A percentile compares a stretch with the other conserved stretches of the same genome.
phyloP scores from a whole-genome alignment of 2,797 vertebrate species.

The Mareca penelope region DNA sequence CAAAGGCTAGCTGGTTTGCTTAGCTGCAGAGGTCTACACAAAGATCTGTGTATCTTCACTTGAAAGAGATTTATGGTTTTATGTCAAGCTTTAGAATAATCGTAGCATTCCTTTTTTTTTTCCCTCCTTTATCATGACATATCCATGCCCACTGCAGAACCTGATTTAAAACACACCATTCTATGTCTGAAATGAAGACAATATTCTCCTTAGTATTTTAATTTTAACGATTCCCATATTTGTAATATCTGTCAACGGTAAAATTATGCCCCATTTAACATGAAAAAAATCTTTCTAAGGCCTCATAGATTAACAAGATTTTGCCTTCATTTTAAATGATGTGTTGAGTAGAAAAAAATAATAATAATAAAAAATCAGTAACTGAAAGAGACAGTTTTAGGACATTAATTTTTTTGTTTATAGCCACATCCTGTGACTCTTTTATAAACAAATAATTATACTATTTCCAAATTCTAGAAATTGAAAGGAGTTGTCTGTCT shows the following conservation, averaged over 20 bases:
- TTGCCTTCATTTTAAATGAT: neutral
- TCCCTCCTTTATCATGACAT: neutral
- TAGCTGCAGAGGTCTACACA: slow-evolving; percentile 65
- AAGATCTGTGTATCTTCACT: slow-evolving; percentile 57
- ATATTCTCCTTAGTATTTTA: slow-evolving; percentile 8
- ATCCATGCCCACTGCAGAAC: neutral
- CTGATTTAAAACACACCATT: neutral
- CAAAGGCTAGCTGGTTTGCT: slow-evolving; percentile 73
- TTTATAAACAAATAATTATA: neutral
- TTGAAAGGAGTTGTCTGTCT: neutral
- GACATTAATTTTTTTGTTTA: neutral
- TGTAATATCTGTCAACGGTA: neutral
- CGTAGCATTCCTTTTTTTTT: slow-evolving; percentile 5
- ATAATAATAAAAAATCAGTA: neutral
- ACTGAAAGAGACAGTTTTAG: neutral
- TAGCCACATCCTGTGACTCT: neutral
- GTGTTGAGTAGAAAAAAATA: neutral
- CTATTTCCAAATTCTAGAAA: neutral
- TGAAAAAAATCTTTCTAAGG: neutral
- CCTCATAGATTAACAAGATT: neutral
- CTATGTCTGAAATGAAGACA: neutral
- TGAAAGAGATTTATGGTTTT: slow-evolving; percentile 66
- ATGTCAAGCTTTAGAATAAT: slow-evolving; percentile 53
- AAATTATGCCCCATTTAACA: neutral
- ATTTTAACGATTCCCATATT: neutral